These are phyloP conservation scores for fruit fly (Drosophila melanogaster) DNA, from an alignment of 1,140 invertebrate species.

Conservation along the genomic window DNA sequence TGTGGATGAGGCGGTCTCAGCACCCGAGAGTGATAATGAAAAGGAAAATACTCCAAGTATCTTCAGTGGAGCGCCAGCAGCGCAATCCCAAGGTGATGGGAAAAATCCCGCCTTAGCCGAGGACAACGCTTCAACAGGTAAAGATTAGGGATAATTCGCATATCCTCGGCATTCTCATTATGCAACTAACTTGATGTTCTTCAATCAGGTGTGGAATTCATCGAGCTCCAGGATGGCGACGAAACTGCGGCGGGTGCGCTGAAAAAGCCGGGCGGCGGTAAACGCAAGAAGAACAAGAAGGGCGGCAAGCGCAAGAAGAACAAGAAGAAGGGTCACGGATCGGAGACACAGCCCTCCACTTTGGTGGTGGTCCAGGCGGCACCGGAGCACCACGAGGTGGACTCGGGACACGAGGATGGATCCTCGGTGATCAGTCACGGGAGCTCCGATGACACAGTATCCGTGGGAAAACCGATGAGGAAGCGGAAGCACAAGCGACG, in stretches of 20 bases:
- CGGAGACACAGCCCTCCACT: constrained; percentile 60
- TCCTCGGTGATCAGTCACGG: constrained; percentile 45
- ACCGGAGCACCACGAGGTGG: constrained; percentile 67
- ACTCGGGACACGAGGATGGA: constrained; percentile 40
- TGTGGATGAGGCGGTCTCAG: constrained; percentile 46
- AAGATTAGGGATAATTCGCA: neutral
- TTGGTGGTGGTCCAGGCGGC: constrained; percentile 72
- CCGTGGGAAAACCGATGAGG: constrained; percentile 31
- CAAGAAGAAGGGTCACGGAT: constrained; percentile 56
- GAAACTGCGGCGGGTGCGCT: constrained; percentile 36
- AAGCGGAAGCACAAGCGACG: constrained; percentile 62
- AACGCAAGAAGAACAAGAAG: constrained; percentile 67
- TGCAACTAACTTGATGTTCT: too few relatives aligned
- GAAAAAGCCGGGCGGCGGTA: constrained; percentile 64
- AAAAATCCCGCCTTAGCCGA: constrained; percentile 50
- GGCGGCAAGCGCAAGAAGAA: constrained; percentile 56
- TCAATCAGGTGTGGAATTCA: constrained; percentile 57
- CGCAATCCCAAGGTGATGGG: constrained; percentile 21
- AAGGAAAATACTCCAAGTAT: constrained; percentile 49
- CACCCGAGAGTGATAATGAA: constrained; percentile 60
- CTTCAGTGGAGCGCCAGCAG: constrained; percentile 11
- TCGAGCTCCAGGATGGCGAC: constrained; percentile 68
- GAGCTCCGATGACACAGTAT: constrained; percentile 27
- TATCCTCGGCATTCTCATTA: neutral
- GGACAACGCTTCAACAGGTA: constrained; percentile 44